phyloP scores from a whole-genome alignment of 2,888 invertebrate species.

The Sphaeridia pumilis region DNA sequence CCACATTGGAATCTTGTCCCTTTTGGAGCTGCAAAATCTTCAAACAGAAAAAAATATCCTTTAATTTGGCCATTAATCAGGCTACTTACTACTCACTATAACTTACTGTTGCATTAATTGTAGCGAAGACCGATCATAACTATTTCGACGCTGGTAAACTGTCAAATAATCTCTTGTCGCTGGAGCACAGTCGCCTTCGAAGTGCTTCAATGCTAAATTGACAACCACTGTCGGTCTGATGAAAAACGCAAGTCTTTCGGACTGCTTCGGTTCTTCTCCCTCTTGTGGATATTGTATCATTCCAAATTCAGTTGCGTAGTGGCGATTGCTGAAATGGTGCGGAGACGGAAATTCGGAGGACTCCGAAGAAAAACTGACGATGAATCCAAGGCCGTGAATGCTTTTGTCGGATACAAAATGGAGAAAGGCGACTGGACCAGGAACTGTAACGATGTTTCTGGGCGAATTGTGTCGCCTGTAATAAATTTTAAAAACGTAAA shows the following conservation, averaged over 20 bases:
- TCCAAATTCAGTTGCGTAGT: background rate
- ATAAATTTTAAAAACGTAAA: background rate
- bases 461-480: background rate
- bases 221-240: background rate
- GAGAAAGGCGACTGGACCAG: slow-evolving; percentile 1
- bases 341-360: background rate
- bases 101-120: slow-evolving; percentile 1
- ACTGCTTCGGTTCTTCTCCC: background rate
- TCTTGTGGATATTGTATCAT: background rate
- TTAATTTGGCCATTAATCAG: background rate
- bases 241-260: background rate
- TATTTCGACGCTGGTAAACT: background rate
- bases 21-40: background rate
- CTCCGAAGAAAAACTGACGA: background rate
- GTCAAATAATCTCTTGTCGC: background rate
- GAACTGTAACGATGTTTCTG: background rate
- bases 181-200: background rate
- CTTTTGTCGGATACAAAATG: background rate
- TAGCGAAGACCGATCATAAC: background rate
- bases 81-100: background rate
- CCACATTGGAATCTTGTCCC: background rate
- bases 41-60: background rate
- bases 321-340: background rate
- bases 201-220: background rate
- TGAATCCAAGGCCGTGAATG: background rate